phyloP scores from a whole-genome alignment of 2,888 invertebrate species.

The Acleris cristana region DNA sequence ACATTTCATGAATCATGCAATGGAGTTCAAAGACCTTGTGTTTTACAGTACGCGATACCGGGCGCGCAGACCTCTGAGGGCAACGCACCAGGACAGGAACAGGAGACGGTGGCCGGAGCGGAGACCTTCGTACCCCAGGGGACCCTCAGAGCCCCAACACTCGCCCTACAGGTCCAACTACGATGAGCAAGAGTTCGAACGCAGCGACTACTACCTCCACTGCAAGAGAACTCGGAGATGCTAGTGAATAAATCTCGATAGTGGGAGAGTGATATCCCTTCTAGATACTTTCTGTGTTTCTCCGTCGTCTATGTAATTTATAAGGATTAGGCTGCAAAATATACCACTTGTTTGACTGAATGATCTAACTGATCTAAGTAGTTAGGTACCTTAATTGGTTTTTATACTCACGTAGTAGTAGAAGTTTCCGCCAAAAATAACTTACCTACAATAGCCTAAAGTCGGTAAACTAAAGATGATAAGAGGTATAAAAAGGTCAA shows the following conservation, averaged over 20 bases:
- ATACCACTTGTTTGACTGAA: too few relatives aligned
- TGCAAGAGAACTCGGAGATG: conserved; percentile 68
- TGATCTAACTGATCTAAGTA: too few relatives aligned
- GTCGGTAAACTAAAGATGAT: too few relatives aligned
- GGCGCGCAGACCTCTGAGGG: conserved; percentile 62
- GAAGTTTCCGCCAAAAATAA: too few relatives aligned
- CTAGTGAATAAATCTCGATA: conserved; percentile 43
- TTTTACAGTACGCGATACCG: conserved; percentile 59
- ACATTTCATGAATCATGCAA: conserved; percentile 37
- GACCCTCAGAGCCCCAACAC: conserved; percentile 44
- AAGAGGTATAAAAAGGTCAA: too few relatives aligned
- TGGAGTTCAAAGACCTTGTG: conserved; percentile 54
- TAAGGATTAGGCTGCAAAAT: not conserved
- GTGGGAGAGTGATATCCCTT: conserved; percentile 12
- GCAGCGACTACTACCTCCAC: conserved; percentile 56
- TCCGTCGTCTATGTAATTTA: not conserved
- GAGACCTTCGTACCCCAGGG: conserved; percentile 46
- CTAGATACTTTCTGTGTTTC: not conserved
- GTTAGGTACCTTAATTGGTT: too few relatives aligned
- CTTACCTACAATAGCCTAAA: too few relatives aligned
- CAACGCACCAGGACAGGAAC: conserved; percentile 65
- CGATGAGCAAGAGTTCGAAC: conserved; percentile 58
- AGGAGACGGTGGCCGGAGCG: conserved; percentile 62
- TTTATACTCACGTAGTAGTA: too few relatives aligned
- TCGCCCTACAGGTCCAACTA: conserved; percentile 46